Evolutionary conservation across 2,113 vertebrate genomes (phyloP), one percentile per base, ranked within the genome.

Genomic region (Cariama cristata): DNA sequence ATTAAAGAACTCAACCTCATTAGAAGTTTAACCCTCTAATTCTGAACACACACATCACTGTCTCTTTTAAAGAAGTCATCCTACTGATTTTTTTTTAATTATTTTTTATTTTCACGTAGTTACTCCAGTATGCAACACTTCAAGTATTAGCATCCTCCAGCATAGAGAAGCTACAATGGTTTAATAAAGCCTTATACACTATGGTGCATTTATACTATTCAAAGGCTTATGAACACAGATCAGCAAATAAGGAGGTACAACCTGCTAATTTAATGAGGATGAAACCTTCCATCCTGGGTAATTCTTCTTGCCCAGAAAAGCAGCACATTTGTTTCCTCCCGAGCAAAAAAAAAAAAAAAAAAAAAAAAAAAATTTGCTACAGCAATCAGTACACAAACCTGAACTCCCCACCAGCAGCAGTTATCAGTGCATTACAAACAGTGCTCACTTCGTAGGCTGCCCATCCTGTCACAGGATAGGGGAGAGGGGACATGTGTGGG

Each of bases 401-500:
- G n/a, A 69, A 55, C 32, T 24, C 4, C 1, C 28, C 6, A 1
- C 11, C 63, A 49, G n/a, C 69, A 81, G 75, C 73, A 69, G 42
- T 24, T 47, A 17, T 11, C 33, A 20, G 14, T 6, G 22, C 27
- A 18, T 23, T 7, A 20, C 6, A 52, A 86, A 32, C 22, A 59
- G 12, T 1, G n/a, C 10, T 67, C 42, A 16, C 56, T 50, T 62
- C n/a, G 42, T 4, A 71, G 56, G 64, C 19, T 38, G 22, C 42
- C 13, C 11, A 7, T 24, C 42, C 45, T 47, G 40, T 4, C 3
- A 0, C 44, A 62, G 42, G 28, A n/a, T 7, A 2, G 35, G 15
- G 35, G 5, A 58, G 23, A 83, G 8, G 11, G 6, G 20, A 2
- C 10, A 38, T 1, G 0, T 32, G 14, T 12, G 28, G 12, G 26